Base-by-base conservation (phyloP, 2,113 vertebrate species). In the Cricetomys ansorgei region DNA sequence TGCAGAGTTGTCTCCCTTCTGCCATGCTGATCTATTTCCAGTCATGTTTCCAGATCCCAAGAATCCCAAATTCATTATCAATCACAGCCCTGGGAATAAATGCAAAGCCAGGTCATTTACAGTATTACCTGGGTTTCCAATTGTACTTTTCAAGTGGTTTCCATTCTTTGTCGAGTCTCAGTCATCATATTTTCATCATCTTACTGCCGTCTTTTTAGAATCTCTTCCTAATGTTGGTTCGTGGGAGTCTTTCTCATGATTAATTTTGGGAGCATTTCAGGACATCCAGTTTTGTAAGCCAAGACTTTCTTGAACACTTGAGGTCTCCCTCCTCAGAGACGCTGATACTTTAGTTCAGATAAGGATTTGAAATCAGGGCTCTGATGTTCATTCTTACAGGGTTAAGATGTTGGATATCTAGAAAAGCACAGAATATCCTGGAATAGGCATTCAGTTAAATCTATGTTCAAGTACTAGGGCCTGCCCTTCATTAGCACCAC, bases 41-140 rank as follows among this genome's bases (percentile, higher is more conserved):
- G 31, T 72, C 5, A 2, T 9, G 2, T 0, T 23, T 21, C 2
- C 2, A 6, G 16, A 8, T 3, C 11, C n/a, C 55, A 29, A 25
- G 15, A 67, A 45, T 55, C 27, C 5, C 50, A 69, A 72, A 48
- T 25, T 9, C 4, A 45, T 19, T 17, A 7, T 27, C 29, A 81
- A 34, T n/a, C 15, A 62, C 0, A 9, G 2, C 3, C 34, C 48
- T 64, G 62, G 40, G 6, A 53, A 64, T 10, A n/a, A 57, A 45
- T 55, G 21, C 40, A 57, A 40, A 93, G 79, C 48, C 0, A 5
- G 7, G 50, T 29, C 12, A 13, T 40, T 79, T 75, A 64, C 34
- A 73, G 9, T 53, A 43, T 59, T 43, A 62, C 12, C 40, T 57
- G 21, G 67, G 31, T 88, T 62, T 73, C 40, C 10, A 67, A 13